Evolutionary conservation across 2,888 invertebrate species (phyloP).

Genomic region (Blastobasis adustella): DNA sequence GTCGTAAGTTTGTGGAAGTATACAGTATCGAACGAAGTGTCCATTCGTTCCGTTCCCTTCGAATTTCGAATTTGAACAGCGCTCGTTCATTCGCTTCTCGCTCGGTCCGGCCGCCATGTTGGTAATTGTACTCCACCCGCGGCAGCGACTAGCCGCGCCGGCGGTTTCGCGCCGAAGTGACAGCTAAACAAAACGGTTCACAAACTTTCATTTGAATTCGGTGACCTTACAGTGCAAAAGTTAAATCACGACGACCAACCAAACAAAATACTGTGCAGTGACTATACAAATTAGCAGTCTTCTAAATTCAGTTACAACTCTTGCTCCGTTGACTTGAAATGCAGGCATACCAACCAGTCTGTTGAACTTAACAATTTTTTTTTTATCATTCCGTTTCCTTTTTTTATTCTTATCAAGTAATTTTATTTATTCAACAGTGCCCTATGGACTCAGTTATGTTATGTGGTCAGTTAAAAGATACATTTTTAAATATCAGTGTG

Average conservation of each 20-base stretch:
- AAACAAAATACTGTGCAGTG: conserved; percentile 41
- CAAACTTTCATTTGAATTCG: conserved; percentile 42
- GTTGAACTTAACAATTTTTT: conserved; percentile 63
- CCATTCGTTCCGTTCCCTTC: conserved; percentile 7
- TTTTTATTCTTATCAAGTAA: conserved; percentile 59
- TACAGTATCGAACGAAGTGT: background rate
- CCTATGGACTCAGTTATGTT: conserved; percentile 28
- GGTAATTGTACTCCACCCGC: conserved; percentile 32
- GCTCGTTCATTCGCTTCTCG: conserved; percentile 20
- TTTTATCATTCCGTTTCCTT: conserved; percentile 48
- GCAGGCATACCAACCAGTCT: conserved; percentile 69
- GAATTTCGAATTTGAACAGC: too few relatives aligned
- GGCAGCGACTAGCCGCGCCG: conserved; percentile 32
- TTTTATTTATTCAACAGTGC: conserved; percentile 35
- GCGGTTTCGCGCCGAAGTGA: conserved; percentile 46
- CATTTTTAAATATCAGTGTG: too few relatives aligned
- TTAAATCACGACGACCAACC: conserved; percentile 9
- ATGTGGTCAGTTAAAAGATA: conserved; percentile 1
- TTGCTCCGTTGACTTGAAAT: conserved; percentile 48
- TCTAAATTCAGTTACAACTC: too few relatives aligned
- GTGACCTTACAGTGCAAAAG: conserved; percentile 29
- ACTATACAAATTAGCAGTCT: conserved; percentile 9
- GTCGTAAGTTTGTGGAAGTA: too few relatives aligned
- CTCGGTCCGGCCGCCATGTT: conserved; percentile 54
- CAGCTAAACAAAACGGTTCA: conserved; percentile 51